Evolutionary conservation across 92 coral and sea anemone genomes (phyloP).

Genomic region (Phymanthus crucifer): DNA sequence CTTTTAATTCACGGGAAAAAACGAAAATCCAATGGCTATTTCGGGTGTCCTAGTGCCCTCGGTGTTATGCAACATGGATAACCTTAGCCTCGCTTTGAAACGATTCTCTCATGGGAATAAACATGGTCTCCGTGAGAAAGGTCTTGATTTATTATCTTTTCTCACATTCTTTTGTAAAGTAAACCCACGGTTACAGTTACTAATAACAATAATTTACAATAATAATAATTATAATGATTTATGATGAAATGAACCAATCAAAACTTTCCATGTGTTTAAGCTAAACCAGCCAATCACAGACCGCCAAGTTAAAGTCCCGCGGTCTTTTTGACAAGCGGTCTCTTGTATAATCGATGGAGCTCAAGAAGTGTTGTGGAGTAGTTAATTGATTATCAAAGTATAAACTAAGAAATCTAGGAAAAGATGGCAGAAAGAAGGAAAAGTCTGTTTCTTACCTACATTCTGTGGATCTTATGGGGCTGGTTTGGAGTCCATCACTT

Average conservation of each 20-base stretch:
- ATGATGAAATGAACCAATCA: slow-evolving; percentile 55
- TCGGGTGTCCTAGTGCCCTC: no score
- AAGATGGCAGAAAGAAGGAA: slow-evolving; percentile 66
- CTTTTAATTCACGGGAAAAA: no score
- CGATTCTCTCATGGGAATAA: no score
- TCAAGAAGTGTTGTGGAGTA: neutral
- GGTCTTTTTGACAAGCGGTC: slow-evolving; percentile 34
- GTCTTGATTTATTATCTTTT: no score
- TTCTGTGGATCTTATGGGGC: slow-evolving; percentile 89
- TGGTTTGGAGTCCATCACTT: slow-evolving; percentile 98
- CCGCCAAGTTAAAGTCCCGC: slow-evolving; percentile 35
- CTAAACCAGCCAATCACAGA: slow-evolving; percentile 35
- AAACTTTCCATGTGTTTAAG: slow-evolving; percentile 41
- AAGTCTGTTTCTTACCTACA: slow-evolving; percentile 81
- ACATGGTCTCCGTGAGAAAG: no score
- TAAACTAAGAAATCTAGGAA: neutral
- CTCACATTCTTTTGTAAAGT: no score
- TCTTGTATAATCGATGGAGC: slow-evolving; percentile 5
- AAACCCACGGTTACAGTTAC: no score
- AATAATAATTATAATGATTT: no score
- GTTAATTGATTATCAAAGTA: neutral
- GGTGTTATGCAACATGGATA: no score
- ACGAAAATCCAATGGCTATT: no score
- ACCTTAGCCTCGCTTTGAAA: no score
- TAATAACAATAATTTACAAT: no score